Base-by-base conservation (phyloP, 2,113 vertebrate genomes). In the Platichthys flesus region DNA sequence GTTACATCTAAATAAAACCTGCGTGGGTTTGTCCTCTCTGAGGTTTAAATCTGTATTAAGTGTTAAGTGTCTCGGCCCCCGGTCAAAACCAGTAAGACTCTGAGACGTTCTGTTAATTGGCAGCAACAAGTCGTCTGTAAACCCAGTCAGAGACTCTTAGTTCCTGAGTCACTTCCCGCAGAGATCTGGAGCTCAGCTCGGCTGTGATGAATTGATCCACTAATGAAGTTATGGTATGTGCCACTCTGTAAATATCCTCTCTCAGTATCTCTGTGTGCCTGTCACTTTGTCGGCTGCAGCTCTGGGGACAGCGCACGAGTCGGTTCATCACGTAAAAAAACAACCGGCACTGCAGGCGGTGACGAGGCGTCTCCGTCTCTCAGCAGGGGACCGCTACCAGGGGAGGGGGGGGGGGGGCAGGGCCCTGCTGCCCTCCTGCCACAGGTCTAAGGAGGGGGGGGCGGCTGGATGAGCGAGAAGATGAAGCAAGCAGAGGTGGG, bases 351-450 rank as follows among this genome's bases (percentile, higher is more conserved):
- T 61, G 80, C 81, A 74, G 76, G 63, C 78, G 68, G 52, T 65
- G 72, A 82, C 67, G 59, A 80, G 31, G 51, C 65, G 74, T 71
- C 28, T 75, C 59, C 76, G 68, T 83, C 67, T 76, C 85, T 82
- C 85, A 71, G 21, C 5, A 51, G 83, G 85, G 76, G 69, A 47
- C 67, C 26, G 47, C 24, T 72, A 20, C 66, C 78, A 63, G 65
- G 75, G 54, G 14, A 21, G 56, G n/a, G 62, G 59, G 59, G 79
- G 79, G 76, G 78, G 85, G 76, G 80, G 79, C 77, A 62, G 70
- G 47, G 28, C 45, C 67, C 61, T 73, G 82, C 81, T 85, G 76
- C 78, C 72, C n/a, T 31, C n/a, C 68, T 88, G 80, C 77, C 78
- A 84, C 67, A 56, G 54, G 47, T 79, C 75, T 65, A 40, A 3